A percentile compares a stretch with the other conserved stretches of the same genome.
Evolutionary conservation across 1,140 invertebrate species (phyloP).

Genomic region (Lordiphosa mommai): DNA sequence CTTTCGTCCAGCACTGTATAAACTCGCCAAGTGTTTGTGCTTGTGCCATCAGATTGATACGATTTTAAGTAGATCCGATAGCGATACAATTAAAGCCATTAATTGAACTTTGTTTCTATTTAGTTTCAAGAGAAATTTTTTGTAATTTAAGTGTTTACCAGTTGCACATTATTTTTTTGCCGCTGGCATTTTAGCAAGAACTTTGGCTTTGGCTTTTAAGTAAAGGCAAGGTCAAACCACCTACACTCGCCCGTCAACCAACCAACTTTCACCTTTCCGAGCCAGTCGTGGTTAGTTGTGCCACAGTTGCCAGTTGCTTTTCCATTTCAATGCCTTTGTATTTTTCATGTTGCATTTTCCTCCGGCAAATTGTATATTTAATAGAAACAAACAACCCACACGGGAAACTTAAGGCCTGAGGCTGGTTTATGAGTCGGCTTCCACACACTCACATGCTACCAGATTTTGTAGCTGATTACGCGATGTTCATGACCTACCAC

Average conservation of each 20-base stretch:
- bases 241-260: background rate
- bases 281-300: constrained; percentile 2
- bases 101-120: background rate
- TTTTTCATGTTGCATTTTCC: constrained; percentile 21
- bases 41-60: background rate
- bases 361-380: constrained; percentile 6
- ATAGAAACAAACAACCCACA: constrained; percentile 21
- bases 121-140: background rate
- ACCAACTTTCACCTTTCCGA: constrained; percentile 40
- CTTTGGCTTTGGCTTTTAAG: background rate
- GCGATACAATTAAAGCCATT: background rate
- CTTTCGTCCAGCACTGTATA: too few relatives aligned
- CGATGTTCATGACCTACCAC: constrained; percentile 23
- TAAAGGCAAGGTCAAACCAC: constrained; percentile 29
- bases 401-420: background rate
- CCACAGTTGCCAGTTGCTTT: constrained; percentile 19
- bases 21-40: background rate
- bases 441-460: constrained; percentile 21
- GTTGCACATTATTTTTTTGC: background rate
- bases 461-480: constrained; percentile 38
- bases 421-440: constrained; percentile 28
- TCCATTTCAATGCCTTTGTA: constrained; percentile 40
- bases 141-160: background rate
- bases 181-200: background rate
- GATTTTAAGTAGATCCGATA: constrained; percentile 4